Conservation (phyloP, 1,140 invertebrate genomes). For the Andricus grossulariae region DNA sequence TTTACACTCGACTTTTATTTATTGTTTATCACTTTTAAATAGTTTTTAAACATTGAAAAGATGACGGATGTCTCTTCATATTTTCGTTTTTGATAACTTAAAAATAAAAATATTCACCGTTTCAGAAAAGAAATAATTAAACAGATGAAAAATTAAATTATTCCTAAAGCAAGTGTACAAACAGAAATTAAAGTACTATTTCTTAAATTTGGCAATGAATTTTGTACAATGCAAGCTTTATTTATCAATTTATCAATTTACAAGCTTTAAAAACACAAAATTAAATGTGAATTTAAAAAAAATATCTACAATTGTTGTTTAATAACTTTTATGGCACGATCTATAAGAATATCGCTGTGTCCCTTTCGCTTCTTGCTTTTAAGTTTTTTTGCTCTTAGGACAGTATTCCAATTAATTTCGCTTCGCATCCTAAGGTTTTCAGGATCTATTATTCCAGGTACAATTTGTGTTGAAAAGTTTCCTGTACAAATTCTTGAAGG, state of each 20-base stretch:
- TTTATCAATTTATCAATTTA: no score
- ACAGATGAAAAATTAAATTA: no score
- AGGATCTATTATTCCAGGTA: slow-evolving; percentile 60
- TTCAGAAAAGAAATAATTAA: no score
- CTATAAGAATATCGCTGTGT: slow-evolving; percentile 50
- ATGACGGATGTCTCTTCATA: no score
- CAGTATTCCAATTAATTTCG: slow-evolving; percentile 63
- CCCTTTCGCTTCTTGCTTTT: slow-evolving; percentile 49
- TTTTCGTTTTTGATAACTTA: no score
- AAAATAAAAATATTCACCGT: no score
- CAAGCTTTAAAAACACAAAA: not conserved
- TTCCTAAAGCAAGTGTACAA: no score
- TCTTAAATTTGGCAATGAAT: no score
- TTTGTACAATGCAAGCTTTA: not conserved
- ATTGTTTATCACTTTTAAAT: no score
- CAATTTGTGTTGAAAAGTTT: slow-evolving; percentile 42
- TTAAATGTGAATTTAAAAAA: not conserved
- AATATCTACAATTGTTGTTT: slow-evolving; percentile 44
- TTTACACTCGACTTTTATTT: no score
- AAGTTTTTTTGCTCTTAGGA: slow-evolving; percentile 60
- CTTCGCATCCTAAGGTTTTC: slow-evolving; percentile 55
- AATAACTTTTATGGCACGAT: slow-evolving; percentile 58
- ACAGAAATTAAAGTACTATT: no score
- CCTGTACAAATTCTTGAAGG: slow-evolving; percentile 39
- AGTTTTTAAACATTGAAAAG: no score